phyloP scores from a whole-genome alignment of 2,888 invertebrate genomes.

The Blastobasis lacticolella region DNA sequence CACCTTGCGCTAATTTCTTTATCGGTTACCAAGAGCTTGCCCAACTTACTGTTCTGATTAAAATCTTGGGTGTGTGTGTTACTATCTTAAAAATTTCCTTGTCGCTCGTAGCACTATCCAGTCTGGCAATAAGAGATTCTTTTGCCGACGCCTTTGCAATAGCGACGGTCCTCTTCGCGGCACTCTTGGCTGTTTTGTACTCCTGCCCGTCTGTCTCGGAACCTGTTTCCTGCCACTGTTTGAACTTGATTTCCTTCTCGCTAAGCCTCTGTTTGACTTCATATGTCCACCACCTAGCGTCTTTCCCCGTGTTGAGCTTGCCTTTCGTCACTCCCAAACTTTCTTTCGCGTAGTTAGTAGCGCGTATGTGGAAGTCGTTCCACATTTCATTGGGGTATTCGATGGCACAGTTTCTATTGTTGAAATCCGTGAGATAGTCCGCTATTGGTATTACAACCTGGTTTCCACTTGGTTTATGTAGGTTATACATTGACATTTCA shows the following conservation, averaged over 20 bases:
- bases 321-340: background rate
- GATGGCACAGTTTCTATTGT: background rate
- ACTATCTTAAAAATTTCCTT: background rate
- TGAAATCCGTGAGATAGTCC: background rate
- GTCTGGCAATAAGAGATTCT: background rate
- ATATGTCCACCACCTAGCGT: background rate
- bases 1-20: background rate
- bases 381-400: background rate
- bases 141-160: background rate
- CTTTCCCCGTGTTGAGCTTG: background rate
- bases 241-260: background rate
- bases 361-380: background rate
- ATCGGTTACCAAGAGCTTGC: background rate
- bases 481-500: no score
- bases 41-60: background rate
- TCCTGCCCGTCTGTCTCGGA: background rate
- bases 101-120: background rate
- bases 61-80: background rate
- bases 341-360: background rate
- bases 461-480: background rate
- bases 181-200: background rate
- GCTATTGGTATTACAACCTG: background rate
- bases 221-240: background rate
- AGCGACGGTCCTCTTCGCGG: background rate
- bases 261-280: background rate